Evolutionary conservation across 2,113 vertebrate genomes (phyloP).

Genomic region (Oplegnathus fasciatus): DNA sequence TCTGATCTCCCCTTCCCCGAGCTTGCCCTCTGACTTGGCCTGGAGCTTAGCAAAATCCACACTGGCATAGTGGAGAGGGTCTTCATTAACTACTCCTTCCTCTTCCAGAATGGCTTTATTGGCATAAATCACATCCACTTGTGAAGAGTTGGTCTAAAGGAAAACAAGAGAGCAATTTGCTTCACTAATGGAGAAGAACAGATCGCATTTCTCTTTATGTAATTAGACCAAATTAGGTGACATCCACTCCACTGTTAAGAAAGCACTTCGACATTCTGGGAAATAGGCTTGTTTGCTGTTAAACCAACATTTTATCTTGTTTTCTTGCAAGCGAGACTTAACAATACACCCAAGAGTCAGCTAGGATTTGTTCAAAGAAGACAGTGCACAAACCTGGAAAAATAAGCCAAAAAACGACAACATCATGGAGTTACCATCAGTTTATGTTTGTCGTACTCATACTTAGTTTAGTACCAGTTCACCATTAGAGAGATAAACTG

Average conservation of each 20-base stretch:
- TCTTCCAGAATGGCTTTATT: constrained; percentile 43
- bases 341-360: background rate
- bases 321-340: background rate
- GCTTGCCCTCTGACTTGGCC: background rate
- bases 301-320: background rate
- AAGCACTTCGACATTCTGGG: background rate
- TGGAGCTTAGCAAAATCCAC: constrained; percentile 52
- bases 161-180: background rate
- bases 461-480: too few species aligned
- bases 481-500: too few species aligned
- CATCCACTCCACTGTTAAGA: background rate
- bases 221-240: background rate
- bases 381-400: too few species aligned
- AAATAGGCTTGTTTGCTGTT: background rate
- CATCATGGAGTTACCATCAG: too few species aligned
- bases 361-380: too few species aligned
- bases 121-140: constrained; percentile 26
- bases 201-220: background rate
- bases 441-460: too few species aligned
- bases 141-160: constrained; percentile 34
- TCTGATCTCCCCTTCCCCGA: constrained; percentile 13
- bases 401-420: too few species aligned
- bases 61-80: constrained; percentile 29
- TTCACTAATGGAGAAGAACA: background rate
- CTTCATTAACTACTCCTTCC: background rate